These are phyloP conservation scores for Drosophila atroscutellata DNA, from an alignment of 2,888 invertebrate species.

Conservation along the genomic window DNA sequence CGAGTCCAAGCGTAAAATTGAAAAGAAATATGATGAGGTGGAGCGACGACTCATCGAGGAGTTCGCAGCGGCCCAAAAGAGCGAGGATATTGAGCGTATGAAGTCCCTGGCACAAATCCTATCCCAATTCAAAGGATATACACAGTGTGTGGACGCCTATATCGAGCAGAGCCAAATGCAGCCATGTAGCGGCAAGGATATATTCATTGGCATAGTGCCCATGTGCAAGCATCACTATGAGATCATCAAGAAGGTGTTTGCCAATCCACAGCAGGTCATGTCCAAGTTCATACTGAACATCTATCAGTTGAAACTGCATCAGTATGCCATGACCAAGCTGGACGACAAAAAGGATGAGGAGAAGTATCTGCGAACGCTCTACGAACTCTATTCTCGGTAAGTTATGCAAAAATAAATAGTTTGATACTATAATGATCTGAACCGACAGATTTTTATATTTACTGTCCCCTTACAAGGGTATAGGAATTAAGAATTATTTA, in stretches of 20 bases:
- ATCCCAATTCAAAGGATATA: conserved; percentile 98
- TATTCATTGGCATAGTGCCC: conserved; percentile 95
- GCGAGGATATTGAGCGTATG: conserved; percentile 94
- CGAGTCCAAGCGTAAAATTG: conserved; percentile 93
- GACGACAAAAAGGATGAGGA: conserved; percentile 94
- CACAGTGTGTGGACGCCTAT: conserved; percentile 97
- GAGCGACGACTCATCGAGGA: conserved; percentile 96
- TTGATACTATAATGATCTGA: not conserved
- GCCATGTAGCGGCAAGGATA: conserved; percentile 93
- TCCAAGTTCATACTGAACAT: conserved; percentile 98
- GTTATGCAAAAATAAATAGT: not conserved
- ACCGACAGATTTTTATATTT: not conserved
- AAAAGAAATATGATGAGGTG: conserved; percentile 95
- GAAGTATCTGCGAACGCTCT: conserved; percentile 94
- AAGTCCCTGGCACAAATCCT: conserved; percentile 96
- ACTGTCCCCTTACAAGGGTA: not conserved
- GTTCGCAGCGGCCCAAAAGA: conserved; percentile 95
- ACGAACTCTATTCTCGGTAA: conserved; percentile 95
- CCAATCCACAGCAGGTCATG: conserved; percentile 98
- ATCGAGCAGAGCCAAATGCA: conserved; percentile 98
- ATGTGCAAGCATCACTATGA: conserved; percentile 94
- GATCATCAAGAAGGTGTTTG: conserved; percentile 95
- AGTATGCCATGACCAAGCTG: conserved; percentile 93
- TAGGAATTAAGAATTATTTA: not conserved
- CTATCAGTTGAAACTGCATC: conserved; percentile 95